Percentiles rank a stretch among this genome's conserved stretches.
Evolutionary conservation across 1,140 invertebrate species (phyloP).

Genomic region (Hylyphantes graminicola): DNA sequence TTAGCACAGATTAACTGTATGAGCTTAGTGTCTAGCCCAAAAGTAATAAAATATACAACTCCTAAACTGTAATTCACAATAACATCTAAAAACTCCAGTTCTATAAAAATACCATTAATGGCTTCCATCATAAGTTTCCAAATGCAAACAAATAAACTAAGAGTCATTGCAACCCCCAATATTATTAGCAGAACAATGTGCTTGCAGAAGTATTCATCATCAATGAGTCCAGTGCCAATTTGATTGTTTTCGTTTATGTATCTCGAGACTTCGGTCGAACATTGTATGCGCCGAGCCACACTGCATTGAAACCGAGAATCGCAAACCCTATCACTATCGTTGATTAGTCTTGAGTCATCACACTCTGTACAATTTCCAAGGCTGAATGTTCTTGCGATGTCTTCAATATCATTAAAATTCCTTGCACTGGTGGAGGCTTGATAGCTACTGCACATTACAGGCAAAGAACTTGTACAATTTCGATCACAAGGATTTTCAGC

Average conservation of each 20-base stretch:
- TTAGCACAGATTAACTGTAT: conserved; percentile 77
- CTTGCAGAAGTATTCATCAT: conserved; percentile 77
- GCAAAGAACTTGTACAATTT: not conserved
- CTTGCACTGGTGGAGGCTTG: not conserved
- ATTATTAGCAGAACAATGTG: conserved; percentile 87
- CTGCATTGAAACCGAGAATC: conserved; percentile 64
- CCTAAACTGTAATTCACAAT: conserved; percentile 90
- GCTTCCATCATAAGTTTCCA: conserved; percentile 88
- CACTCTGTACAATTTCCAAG: not conserved
- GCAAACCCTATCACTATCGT: conserved; percentile 19
- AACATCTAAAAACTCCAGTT: conserved; percentile 89
- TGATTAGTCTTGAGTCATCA: not conserved
- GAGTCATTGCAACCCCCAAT: conserved; percentile 86
- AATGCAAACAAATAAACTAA: conserved; percentile 84
- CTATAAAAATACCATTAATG: conserved; percentile 88
- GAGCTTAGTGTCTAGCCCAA: conserved; percentile 81
- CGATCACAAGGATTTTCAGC: not conserved
- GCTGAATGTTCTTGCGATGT: conserved; percentile 15
- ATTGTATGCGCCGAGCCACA: conserved; percentile 63
- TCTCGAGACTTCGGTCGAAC: conserved; percentile 17
- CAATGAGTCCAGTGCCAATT: conserved; percentile 29
- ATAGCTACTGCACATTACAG: not conserved
- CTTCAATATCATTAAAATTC: conserved; percentile 39
- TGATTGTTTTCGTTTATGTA: conserved; percentile 59
- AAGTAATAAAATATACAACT: conserved; percentile 84